Conservation (phyloP, 92 coral and sea anemone species). For the Heteractis magnifica region DNA sequence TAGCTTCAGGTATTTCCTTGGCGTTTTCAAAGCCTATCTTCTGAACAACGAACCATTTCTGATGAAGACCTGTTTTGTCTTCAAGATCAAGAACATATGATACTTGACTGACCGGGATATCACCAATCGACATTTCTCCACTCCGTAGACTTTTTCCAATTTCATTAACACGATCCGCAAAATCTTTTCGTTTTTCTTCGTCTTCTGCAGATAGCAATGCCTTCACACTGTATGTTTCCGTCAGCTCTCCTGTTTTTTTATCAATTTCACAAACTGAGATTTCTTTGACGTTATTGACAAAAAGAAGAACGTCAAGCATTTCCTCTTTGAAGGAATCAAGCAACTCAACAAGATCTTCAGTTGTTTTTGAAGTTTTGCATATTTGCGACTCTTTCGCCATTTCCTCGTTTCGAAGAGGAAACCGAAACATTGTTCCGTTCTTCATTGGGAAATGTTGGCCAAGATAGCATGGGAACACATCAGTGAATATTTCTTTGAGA, state of each 20-base stretch:
- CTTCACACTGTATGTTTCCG: slow-evolving; percentile 44
- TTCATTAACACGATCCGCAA: slow-evolving; percentile 30
- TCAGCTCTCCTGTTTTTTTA: not conserved
- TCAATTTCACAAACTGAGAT: slow-evolving; percentile 64
- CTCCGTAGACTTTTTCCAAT: not conserved
- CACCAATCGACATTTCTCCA: slow-evolving; percentile 18
- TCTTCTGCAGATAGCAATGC: slow-evolving; percentile 50
- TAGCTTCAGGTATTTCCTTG: slow-evolving; percentile 14
- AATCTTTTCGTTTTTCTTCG: slow-evolving; percentile 47
- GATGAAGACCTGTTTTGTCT: slow-evolving; percentile 49
- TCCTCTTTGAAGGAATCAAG: slow-evolving; percentile 54
- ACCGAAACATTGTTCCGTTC: slow-evolving; percentile 70
- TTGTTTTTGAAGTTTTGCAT: slow-evolving; percentile 19
- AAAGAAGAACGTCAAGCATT: slow-evolving; percentile 64
- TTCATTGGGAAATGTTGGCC: slow-evolving; percentile 55
- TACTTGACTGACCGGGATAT: slow-evolving; percentile 48
- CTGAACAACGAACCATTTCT: slow-evolving; percentile 76
- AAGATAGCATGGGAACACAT: slow-evolving; percentile 68
- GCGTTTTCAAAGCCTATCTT: slow-evolving; percentile 61
- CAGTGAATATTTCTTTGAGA: slow-evolving; percentile 49
- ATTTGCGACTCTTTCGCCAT: slow-evolving; percentile 52
- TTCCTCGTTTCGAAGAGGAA: slow-evolving; percentile 54
- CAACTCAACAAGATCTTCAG: slow-evolving; percentile 31
- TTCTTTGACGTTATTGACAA: slow-evolving; percentile 67
- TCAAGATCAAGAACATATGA: slow-evolving; percentile 54